Evolutionary conservation across 1,140 invertebrate genomes (phyloP).

Genomic region (Colletes gigas): DNA sequence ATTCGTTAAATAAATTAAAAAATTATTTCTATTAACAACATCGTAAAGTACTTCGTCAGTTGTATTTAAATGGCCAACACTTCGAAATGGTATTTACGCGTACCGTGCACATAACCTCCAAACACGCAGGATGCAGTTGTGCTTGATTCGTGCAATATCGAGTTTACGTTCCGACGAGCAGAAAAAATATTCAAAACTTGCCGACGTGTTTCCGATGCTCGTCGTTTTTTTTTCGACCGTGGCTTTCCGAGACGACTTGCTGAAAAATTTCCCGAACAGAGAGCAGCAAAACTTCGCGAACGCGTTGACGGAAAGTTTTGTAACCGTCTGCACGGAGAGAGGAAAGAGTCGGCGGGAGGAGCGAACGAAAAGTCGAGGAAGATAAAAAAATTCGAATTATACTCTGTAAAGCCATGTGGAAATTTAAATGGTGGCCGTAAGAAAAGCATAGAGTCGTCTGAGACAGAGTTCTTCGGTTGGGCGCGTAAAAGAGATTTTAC

Average conservation of each 20-base stretch:
- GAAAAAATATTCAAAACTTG: background rate
- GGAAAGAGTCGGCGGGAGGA: background rate
- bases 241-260: background rate
- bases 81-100: background rate
- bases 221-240: background rate
- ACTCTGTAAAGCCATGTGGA: constrained; percentile 40
- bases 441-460: constrained; percentile 41
- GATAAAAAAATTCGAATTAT: constrained; percentile 49
- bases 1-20: no score
- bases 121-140: background rate
- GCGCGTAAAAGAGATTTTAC: constrained; percentile 74
- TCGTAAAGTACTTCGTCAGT: no score
- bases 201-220: background rate
- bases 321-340: constrained; percentile 14
- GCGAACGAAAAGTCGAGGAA: constrained; percentile 25
- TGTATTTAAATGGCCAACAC: background rate
- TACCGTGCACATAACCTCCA: background rate
- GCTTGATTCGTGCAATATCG: background rate
- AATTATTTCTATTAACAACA: no score
- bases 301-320: constrained; percentile 16
- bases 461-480: constrained; percentile 58
- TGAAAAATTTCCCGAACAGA: background rate
- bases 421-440: constrained; percentile 51
- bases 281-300: background rate
- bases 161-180: background rate